phyloP scores from a whole-genome alignment of 1,140 invertebrate species.

The Stenopsyche tienmushanensis region DNA sequence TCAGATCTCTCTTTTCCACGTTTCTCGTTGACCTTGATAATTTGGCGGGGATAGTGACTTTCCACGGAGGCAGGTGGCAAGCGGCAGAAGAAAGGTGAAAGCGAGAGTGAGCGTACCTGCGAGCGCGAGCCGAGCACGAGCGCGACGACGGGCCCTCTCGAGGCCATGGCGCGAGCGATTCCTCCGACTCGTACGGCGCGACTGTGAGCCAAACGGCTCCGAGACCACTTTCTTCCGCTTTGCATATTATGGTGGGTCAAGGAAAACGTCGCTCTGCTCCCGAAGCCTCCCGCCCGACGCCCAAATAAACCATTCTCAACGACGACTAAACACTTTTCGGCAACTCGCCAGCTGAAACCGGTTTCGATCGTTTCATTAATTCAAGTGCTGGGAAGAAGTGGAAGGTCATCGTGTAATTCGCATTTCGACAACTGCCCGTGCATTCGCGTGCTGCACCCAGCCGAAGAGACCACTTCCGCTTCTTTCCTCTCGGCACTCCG shows the following conservation, averaged over 20 bases:
- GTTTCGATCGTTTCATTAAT: background rate
- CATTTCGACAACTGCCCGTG: background rate
- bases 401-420: background rate
- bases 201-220: background rate
- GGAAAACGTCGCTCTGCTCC: constrained; percentile 27
- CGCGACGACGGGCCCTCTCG: too few relatives aligned
- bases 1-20: background rate
- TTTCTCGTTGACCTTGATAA: constrained; percentile 32
- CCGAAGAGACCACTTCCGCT: background rate
- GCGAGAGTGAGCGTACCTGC: background rate
- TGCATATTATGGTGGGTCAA: constrained; percentile 37
- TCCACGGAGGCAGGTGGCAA: background rate
- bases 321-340: background rate
- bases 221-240: constrained; percentile 38
- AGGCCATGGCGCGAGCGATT: background rate
- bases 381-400: background rate
- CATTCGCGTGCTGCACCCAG: background rate
- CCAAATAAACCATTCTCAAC: background rate
- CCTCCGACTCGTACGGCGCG: background rate
- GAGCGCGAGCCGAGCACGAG: background rate
- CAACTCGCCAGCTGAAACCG: background rate
- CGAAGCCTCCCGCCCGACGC: background rate
- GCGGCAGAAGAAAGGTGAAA: background rate
- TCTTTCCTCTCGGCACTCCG: too few relatives aligned
- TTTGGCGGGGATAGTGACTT: constrained; percentile 30